These are phyloP conservation scores for Villa cingulata DNA, from an alignment of 2,888 invertebrate species.

Conservation along the genomic window DNA sequence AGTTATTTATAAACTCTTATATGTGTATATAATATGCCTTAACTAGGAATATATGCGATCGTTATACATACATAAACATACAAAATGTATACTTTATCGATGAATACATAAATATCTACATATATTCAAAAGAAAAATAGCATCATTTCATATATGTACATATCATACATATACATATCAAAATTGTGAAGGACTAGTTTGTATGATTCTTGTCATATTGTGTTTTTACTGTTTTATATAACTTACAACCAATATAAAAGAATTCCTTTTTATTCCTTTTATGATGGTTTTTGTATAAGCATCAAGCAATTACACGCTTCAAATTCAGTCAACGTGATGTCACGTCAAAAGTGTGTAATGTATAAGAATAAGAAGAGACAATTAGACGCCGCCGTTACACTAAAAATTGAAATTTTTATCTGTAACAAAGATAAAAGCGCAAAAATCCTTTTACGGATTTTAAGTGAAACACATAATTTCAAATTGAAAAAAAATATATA, in stretches of 20 bases:
- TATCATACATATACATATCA: too few relatives aligned
- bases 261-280: not conserved
- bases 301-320: slow-evolving; percentile 6
- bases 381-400: slow-evolving; percentile 2
- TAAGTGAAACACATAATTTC: not conserved
- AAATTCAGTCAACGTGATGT: not conserved
- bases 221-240: not conserved
- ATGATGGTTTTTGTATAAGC: not conserved
- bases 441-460: not conserved
- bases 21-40: too few relatives aligned
- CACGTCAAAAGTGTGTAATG: not conserved
- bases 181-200: too few relatives aligned
- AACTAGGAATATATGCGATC: too few relatives aligned
- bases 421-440: not conserved
- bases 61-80: too few relatives aligned
- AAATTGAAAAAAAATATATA: too few relatives aligned
- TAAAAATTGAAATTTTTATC: not conserved
- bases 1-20: too few relatives aligned
- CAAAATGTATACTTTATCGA: too few relatives aligned
- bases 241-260: not conserved
- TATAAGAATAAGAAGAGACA: slow-evolving; percentile 7
- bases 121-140: too few relatives aligned
- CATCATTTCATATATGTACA: too few relatives aligned
- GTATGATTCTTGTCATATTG: not conserved
- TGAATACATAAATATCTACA: too few relatives aligned